phyloP scores from a whole-genome alignment of 1,140 invertebrate species.

The Ephestia elutella region DNA sequence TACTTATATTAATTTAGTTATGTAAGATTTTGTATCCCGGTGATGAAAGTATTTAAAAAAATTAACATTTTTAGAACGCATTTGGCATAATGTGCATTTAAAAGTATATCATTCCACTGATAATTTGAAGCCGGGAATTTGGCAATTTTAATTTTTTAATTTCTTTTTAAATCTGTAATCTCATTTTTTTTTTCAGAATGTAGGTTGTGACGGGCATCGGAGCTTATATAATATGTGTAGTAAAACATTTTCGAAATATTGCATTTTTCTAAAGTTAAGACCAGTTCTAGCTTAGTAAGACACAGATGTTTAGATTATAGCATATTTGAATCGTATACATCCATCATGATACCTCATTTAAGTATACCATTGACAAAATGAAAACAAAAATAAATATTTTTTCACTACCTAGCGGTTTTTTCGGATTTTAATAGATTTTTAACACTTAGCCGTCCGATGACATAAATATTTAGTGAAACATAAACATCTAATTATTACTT shows the following conservation, averaged over 20 bases:
- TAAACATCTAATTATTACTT: constrained; percentile 25
- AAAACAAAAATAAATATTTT: constrained; percentile 43
- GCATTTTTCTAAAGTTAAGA: constrained; percentile 3
- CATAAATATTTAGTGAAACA: constrained; percentile 14
- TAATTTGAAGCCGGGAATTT: constrained; percentile 36
- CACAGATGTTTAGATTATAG: neutral
- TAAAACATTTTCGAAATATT: neutral
- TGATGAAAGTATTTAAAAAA: neutral
- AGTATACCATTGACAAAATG: constrained; percentile 27
- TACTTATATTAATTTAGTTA: constrained; percentile 4
- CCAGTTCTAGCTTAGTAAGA: neutral
- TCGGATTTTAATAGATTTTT: constrained; percentile 5
- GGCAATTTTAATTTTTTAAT: constrained; percentile 38
- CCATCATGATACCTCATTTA: constrained; percentile 42
- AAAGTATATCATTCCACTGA: constrained; percentile 36
- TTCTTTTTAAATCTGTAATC: no score
- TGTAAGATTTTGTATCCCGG: neutral
- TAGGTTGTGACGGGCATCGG: constrained; percentile 46
- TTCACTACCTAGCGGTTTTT: constrained; percentile 31
- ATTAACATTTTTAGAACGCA: constrained; percentile 16
- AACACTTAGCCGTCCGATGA: constrained; percentile 22
- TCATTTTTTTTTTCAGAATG: constrained; percentile 38
- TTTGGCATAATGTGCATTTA: constrained; percentile 30
- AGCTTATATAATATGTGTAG: constrained; percentile 39
- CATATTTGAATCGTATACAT: constrained; percentile 19